phyloP scores from a whole-genome alignment of 2,888 invertebrate genomes.

The Yponomeuta sedellus region DNA sequence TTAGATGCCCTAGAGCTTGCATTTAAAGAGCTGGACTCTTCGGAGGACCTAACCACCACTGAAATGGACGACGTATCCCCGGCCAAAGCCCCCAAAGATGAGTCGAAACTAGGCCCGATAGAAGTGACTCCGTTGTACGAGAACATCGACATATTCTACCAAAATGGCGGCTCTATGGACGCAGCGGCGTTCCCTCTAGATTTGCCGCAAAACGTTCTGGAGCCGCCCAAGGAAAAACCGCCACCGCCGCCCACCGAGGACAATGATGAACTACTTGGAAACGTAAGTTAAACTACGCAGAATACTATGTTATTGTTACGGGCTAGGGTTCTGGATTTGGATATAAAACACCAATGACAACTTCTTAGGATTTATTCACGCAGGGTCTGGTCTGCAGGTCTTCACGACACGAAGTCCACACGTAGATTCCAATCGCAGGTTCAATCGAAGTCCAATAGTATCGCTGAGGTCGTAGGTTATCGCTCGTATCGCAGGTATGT shows the following conservation, averaged over 20 bases:
- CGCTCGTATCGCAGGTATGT: no score
- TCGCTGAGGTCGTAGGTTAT: no score
- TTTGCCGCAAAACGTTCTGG: conserved; percentile 75
- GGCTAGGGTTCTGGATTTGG: no score
- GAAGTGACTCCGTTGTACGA: conserved; percentile 76
- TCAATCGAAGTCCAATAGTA: no score
- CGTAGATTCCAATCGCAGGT: no score
- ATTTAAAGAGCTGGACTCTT: conserved; percentile 78
- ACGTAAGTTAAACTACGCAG: conserved; percentile 43
- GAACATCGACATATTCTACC: conserved; percentile 77
- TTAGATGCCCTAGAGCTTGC: conserved; percentile 80
- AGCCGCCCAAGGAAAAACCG: conserved; percentile 91
- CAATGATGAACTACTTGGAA: conserved; percentile 59
- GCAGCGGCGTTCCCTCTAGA: conserved; percentile 71
- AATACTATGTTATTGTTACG: no score
- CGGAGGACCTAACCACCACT: conserved; percentile 23
- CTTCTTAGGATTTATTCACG: no score
- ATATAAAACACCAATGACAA: no score
- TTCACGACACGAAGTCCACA: no score
- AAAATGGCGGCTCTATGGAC: conserved; percentile 41
- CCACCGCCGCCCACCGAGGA: conserved; percentile 85
- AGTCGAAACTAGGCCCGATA: conserved; percentile 43
- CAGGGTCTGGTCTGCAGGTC: no score
- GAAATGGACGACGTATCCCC: conserved; percentile 24
- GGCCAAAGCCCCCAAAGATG: conserved; percentile 36